Conservation (phyloP, 2,888 invertebrate genomes). For the Trichogramma dendrolimi region DNA sequence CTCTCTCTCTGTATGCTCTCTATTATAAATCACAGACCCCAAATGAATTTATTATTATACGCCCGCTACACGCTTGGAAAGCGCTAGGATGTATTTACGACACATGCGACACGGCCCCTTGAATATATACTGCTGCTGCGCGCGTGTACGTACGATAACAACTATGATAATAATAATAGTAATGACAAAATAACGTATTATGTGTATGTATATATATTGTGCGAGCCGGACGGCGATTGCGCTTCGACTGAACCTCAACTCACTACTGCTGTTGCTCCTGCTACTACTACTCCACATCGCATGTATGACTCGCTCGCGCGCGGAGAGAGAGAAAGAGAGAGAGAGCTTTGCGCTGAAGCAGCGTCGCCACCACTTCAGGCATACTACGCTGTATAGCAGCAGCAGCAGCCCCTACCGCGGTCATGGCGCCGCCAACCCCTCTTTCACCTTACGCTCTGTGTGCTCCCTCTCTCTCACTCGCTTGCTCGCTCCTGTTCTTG, state of each 20-base stretch:
- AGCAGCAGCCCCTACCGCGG: too few species aligned
- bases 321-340: too few species aligned
- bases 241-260: constrained; percentile 44
- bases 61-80: not conserved
- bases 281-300: constrained; percentile 33
- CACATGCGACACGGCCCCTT: constrained; percentile 24
- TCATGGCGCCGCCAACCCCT: too few species aligned
- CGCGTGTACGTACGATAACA: constrained; percentile 24
- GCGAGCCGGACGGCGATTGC: constrained; percentile 45
- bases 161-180: too few species aligned
- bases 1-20: constrained; percentile 1
- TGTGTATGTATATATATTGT: constrained; percentile 27
- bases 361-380: too few species aligned
- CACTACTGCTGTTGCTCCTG: constrained; percentile 28
- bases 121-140: constrained; percentile 19
- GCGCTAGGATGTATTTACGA: constrained; percentile 2
- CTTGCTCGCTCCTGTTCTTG: too few species aligned
- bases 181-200: not conserved
- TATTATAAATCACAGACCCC: constrained; percentile 34
- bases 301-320: constrained; percentile 31
- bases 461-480: too few species aligned
- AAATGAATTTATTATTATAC: not conserved
- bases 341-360: too few species aligned
- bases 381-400: too few species aligned
- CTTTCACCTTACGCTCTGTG: too few species aligned